Evolutionary conservation across 2,797 vertebrate genomes (phyloP).

Genomic region (Gymnopithys bicolor): DNA sequence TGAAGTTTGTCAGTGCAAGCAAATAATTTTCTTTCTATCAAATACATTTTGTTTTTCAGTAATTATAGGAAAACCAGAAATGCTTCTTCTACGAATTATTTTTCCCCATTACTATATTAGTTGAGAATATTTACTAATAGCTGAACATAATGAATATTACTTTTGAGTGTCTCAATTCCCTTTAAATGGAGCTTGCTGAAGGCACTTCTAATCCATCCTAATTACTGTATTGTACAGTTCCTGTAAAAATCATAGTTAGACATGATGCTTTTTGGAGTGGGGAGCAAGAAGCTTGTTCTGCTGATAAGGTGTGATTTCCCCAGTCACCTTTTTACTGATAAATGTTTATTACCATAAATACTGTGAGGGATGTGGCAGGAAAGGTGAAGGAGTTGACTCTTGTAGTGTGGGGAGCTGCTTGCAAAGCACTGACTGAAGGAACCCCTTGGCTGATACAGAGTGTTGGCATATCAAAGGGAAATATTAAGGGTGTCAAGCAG

Average conservation of each 20-base stretch:
- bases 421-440: neutral
- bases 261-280: neutral
- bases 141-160: neutral
- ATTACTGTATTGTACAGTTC: neutral
- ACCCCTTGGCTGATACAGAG: neutral
- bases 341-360: neutral
- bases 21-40: neutral
- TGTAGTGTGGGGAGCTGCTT: neutral
- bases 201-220: slow-evolving; percentile 10
- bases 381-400: neutral
- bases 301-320: slow-evolving; percentile 8
- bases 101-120: neutral
- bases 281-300: neutral
- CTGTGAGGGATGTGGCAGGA: neutral
- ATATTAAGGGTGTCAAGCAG: neutral
- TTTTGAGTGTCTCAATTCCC: slow-evolving; percentile 13
- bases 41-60: neutral
- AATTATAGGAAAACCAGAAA: neutral
- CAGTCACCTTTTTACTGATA: neutral
- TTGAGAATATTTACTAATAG: slow-evolving; percentile 13
- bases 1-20: neutral
- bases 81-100: neutral
- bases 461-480: neutral
- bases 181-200: slow-evolving; percentile 26
- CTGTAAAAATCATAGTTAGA: slow-evolving; percentile 6